Evolutionary conservation across 1,140 invertebrate species (phyloP).

Genomic region (Atta colombica): DNA sequence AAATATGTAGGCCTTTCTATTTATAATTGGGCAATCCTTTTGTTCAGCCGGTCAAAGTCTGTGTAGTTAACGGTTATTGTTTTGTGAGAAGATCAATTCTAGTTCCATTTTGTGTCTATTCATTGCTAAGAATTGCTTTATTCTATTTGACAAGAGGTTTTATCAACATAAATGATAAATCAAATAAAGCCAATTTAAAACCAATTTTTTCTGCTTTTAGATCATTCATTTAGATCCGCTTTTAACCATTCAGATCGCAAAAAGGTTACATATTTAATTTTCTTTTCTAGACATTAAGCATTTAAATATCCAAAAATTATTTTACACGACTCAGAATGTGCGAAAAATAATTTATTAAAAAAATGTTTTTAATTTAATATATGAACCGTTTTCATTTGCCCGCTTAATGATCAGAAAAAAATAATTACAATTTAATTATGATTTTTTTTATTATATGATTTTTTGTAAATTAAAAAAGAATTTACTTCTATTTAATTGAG

Average conservation of each 20-base stretch:
- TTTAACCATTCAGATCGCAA: not conserved
- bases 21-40: not conserved
- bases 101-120: not conserved
- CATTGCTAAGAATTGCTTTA: not conserved
- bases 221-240: not conserved
- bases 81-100: not conserved
- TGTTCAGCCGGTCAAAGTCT: not conserved
- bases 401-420: not conserved
- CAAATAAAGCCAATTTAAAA: not conserved
- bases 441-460: not conserved
- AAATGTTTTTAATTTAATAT: not conserved
- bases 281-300: not conserved
- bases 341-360: not conserved
- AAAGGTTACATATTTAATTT: not conserved
- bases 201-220: not conserved
- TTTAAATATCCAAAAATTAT: not conserved
- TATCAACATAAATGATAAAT: not conserved
- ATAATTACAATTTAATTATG: not conserved
- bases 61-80: not conserved
- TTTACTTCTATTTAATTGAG: slow-evolving; percentile 2
- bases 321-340: not conserved
- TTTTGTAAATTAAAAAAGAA: not conserved
- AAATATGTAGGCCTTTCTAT: not conserved
- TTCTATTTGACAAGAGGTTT: not conserved
- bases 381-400: not conserved